Base-by-base conservation (phyloP, 37 sponge, comb jelly and placozoan species). In the Amphimedon queenslandica region DNA sequence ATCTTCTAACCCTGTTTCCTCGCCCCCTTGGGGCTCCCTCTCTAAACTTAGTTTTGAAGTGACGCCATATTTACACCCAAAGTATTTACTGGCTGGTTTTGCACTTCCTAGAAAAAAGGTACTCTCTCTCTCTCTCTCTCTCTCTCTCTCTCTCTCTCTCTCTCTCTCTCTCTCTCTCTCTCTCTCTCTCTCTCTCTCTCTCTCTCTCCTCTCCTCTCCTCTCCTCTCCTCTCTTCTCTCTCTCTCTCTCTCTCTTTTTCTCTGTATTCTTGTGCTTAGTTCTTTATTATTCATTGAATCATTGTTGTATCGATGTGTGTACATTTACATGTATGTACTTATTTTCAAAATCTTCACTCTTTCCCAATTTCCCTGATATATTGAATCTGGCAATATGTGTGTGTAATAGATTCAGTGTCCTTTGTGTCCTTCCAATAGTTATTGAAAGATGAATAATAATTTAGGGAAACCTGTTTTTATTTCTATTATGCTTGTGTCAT, bases 101-200 rank as follows among this genome's bases (percentile, higher is more conserved):
- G 74, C 80, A 23, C 77, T 84, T 25, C 79, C 84, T 20, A 64
- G 68, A 36, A 89, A 89, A 47, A 89, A 89, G 81, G 90, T 89
- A 47, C 51, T 47, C 51, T 47, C 51, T 47, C 51, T 47, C 51
- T 47, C 51, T 47, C 51, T 13, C 51, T 47, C 51, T 47, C 51
- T 47, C 51, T 47, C 51, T 47, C 51, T 13, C 51, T 47, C 51
- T 47, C 51, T 47, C 51, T 47, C 51, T 13, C 51, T 47, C 51
- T 13, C 51, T 18, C 51, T 47, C 51, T 47, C 51, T 47, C 51
- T 47, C 51, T 47, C 51, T 47, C 51, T 13, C 8, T 13, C 51
- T 47, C 51, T 47, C 51, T 47, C 51, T 47, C 51, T 47, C 51
- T 47, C 51, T 13, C 51, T 47, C 51, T 13, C 51, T 47, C 51